Base-by-base conservation (phyloP, 2,113 vertebrate species). In the Podarcis raffonei region DNA sequence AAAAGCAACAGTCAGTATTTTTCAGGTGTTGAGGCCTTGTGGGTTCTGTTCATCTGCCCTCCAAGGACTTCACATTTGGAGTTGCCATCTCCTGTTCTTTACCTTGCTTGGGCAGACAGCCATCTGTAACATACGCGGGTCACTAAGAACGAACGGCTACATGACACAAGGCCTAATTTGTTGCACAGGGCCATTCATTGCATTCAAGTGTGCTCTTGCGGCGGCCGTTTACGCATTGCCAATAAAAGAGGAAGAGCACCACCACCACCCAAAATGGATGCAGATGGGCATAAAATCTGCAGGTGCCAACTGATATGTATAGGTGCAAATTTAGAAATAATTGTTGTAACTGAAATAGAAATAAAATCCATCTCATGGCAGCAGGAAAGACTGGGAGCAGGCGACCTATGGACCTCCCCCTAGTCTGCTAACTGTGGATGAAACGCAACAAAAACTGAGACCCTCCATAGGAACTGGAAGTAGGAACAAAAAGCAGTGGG, bases 1-100 rank as follows among this genome's bases (percentile, higher is more conserved):
- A 92, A 94, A 94, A 93, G 93, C 93, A 95, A 94, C 91, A 92
- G 90, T 92, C 94, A 91, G 89, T 94, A 90, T 91, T 90, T 92
- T 95, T 93, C 85, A 90, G 90, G 92, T 86, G 23, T 91, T 93
- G 92, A 94, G 92, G 85, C 69, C 91, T 94, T 89, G 32, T 90
- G 89, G 89, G 65, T 59, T 92, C 42, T 74, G 30, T 59, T 81
- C 86, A 59, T 53, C 48, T 69, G 65, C 20, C 8, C 59, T 82
- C 65, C 84, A 86, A 72, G 85, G 88, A 87, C 57, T 25, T 5
- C 53, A 78, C 89, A 81, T 89, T 48, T 86, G 66, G 72, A 84
- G 78, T 88, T 90, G 89, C 92, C 87, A 69, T 77, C 25, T 48
- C 88, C 85, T 94, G 90, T 89, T 86, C 39, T 85, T 75, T 37